Base-by-base conservation (phyloP, 2,113 vertebrate species). In the Scortum barcoo region DNA sequence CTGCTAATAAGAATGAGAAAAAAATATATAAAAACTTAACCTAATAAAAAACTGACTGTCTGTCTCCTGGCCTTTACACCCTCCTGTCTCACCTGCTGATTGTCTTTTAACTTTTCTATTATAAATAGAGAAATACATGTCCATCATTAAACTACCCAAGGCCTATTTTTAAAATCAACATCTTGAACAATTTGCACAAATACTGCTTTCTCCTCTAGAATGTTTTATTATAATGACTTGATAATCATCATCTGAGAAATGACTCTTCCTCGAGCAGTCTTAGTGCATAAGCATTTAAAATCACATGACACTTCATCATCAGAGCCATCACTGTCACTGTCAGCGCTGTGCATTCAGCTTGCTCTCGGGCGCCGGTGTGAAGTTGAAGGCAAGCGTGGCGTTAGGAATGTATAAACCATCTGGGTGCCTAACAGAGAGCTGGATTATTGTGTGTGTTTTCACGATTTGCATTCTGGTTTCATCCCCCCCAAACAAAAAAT, bases 301-400 rank as follows among this genome's bases (percentile, higher is more conserved):
- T 68, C 54, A 51, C 9, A 60, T 69, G 67, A 33, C 60, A 22
- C 74, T 60, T 58, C 42, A 72, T 77, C 81, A 78, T 14, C 9
- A 14, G 40, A 58, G 74, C 20, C 42, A 26, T 78, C 53, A 16
- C 81, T 60, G 74, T 60, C 60, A 36, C 38, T 9, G 7, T 42
- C 33, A 14, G 20, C 16, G 7, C 19, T 14, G 28, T 26, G 26
- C 13, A 51, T 72, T 72, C 33, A 16, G 20, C 44, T 72, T 60
- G 36, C n/a, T 46, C 36, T 14, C 22, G 24, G 28, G 24, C 26
- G 12, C 28, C 5, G 7, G 10, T 72, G 26, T 46, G 6, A 67
- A 67, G 51, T 28, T 36, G 40, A 68, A 9, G 7, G 19, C 48
- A 42, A 54, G 3, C 28, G 19, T 61, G 16, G 24, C 26, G 46